phyloP scores from a whole-genome alignment of 2,888 invertebrate species.

The Chloroclysta siterata region DNA sequence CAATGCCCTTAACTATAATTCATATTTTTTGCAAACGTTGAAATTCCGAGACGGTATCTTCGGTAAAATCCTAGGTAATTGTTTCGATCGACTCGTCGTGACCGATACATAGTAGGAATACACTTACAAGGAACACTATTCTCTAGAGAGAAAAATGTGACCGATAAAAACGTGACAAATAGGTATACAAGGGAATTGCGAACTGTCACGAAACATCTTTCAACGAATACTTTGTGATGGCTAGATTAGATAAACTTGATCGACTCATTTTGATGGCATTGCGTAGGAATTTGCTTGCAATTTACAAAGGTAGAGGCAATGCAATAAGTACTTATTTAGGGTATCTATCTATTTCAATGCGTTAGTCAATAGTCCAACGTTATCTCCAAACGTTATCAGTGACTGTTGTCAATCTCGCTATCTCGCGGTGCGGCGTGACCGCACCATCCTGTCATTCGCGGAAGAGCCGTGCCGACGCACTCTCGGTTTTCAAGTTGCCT shows the following conservation, averaged over 20 bases:
- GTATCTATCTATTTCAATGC: constrained; percentile 29
- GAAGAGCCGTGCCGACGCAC: constrained; percentile 75
- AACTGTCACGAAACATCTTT: constrained; percentile 1
- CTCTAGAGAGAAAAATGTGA: too few relatives aligned
- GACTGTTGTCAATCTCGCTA: constrained; percentile 73
- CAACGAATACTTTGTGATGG: constrained; percentile 6
- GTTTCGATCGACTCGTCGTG: too few relatives aligned
- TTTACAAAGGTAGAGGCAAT: constrained; percentile 17
- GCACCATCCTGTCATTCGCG: constrained; percentile 74
- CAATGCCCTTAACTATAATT: not conserved
- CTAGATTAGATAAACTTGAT: constrained; percentile 7
- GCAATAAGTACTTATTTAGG: constrained; percentile 1
- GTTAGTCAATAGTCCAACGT: constrained; percentile 57
- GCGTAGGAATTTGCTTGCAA: constrained; percentile 2
- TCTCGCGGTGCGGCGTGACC: constrained; percentile 67
- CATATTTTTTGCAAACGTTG: too few relatives aligned
- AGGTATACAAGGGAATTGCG: not conserved
- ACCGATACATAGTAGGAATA: not conserved
- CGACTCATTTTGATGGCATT: constrained; percentile 9
- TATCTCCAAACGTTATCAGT: constrained; percentile 74
- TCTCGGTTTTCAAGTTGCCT: constrained; percentile 76
- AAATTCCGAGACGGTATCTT: too few relatives aligned
- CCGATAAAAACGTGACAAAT: constrained; percentile 8
- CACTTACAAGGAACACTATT: too few relatives aligned
- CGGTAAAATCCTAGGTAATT: too few relatives aligned